Conservation (phyloP, 2,797 vertebrate species). For the Aeoliscus strigatus region DNA sequence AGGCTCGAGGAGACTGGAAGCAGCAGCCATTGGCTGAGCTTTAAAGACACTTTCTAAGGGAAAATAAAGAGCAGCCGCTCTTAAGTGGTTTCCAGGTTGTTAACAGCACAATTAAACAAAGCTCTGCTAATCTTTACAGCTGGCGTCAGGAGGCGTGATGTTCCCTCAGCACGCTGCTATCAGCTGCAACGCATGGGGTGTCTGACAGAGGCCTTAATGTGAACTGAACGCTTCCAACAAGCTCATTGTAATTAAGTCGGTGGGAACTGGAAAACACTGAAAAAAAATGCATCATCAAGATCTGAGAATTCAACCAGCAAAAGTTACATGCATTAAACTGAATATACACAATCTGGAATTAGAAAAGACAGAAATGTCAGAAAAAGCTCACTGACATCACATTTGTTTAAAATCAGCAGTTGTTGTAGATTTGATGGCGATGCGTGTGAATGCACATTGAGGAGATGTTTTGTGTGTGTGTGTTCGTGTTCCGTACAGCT, state of each 20-base stretch:
- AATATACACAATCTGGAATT: no score
- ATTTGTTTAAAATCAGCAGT: no score
- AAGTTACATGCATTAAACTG: no score
- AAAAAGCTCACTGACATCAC: no score
- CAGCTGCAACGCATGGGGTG: slow-evolving; percentile 27
- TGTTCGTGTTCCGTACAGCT: neutral
- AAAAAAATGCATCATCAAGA: neutral
- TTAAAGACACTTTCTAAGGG: slow-evolving; percentile 45
- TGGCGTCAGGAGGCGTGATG: slow-evolving; percentile 54
- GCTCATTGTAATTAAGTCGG: slow-evolving; percentile 6
- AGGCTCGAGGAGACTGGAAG: slow-evolving; percentile 38
- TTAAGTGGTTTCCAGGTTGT: slow-evolving; percentile 55
- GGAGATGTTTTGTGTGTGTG: no score
- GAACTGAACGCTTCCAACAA: slow-evolving; percentile 33
- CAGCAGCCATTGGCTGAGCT: slow-evolving; percentile 45
- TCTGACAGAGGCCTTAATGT: slow-evolving; percentile 59
- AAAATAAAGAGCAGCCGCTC: slow-evolving; percentile 38
- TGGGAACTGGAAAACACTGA: no score
- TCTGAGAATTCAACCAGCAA: no score
- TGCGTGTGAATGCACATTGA: no score
- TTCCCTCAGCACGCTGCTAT: slow-evolving; percentile 37
- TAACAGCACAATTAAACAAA: slow-evolving; percentile 70
- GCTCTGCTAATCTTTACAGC: slow-evolving; percentile 69
- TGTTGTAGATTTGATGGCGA: no score
- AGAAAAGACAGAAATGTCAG: no score